A percentile compares a stretch with the other conserved stretches of the same genome.
These are phyloP conservation scores for Chromobotia macracanthus DNA, from an alignment of 2,797 vertebrate species.

Conservation along the genomic window DNA sequence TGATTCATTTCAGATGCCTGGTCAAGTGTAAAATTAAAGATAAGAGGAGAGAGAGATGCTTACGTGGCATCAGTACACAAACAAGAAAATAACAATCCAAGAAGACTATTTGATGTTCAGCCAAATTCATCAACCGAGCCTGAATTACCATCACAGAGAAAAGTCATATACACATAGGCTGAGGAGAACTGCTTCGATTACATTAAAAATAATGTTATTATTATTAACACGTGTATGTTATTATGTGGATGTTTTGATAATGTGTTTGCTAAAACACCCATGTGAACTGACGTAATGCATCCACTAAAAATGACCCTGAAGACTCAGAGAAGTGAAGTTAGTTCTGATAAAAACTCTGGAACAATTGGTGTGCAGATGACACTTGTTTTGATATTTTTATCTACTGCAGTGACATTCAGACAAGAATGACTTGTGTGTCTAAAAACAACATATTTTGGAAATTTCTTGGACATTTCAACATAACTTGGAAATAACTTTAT, in stretches of 20 bases:
- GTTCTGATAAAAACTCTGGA: background rate
- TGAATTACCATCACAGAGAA: no score
- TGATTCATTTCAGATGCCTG: slow-evolving; percentile 64
- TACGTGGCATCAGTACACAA: slow-evolving; percentile 48
- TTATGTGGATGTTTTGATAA: no score
- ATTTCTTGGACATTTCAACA: no score
- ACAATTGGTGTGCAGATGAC: no score
- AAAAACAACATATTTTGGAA: background rate
- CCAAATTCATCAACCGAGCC: slow-evolving; percentile 7
- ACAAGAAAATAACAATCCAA: slow-evolving; percentile 44
- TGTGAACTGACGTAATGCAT: no score
- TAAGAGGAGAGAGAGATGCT: slow-evolving; percentile 54
- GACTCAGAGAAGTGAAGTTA: background rate
- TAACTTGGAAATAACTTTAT: background rate
- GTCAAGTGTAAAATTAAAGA: slow-evolving; percentile 71
- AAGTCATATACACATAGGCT: no score
- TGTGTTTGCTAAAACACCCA: no score
- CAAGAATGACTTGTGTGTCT: background rate
- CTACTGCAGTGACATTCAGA: background rate
- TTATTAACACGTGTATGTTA: no score
- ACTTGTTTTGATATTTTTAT: background rate
- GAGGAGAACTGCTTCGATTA: no score
- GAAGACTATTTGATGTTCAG: slow-evolving; percentile 10
- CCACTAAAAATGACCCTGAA: background rate
- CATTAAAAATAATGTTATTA: no score